These are phyloP conservation scores for Gasterosteus nipponicus DNA, from an alignment of 2,113 vertebrate species.

Conservation along the genomic window DNA sequence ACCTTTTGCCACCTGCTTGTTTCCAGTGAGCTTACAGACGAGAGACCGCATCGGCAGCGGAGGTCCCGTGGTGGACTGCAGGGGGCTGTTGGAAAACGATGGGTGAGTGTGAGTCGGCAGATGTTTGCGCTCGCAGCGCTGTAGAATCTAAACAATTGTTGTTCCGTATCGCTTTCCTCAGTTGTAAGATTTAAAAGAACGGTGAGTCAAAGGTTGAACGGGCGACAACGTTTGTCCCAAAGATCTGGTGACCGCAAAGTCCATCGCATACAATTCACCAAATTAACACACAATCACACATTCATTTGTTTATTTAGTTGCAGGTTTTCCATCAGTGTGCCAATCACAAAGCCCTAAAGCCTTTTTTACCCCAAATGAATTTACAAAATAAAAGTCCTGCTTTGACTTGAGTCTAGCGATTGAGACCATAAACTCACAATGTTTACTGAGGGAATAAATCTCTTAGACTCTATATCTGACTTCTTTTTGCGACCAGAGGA, in stretches of 20 bases:
- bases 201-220: neutral
- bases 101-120: constrained; percentile 83
- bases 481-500: neutral
- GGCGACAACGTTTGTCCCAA: no score
- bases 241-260: neutral
- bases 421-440: neutral
- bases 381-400: neutral
- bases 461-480: neutral
- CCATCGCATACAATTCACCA: no score
- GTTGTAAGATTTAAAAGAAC: neutral
- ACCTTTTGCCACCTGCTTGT: constrained; percentile 33
- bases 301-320: neutral
- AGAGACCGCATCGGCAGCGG: constrained; percentile 94
- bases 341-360: neutral
- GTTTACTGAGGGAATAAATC: neutral
- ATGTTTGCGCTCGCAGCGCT: neutral
- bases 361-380: neutral
- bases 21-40: constrained; percentile 95
- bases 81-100: constrained; percentile 95
- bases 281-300: neutral
- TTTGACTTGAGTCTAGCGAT: neutral
- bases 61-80: constrained; percentile 95
- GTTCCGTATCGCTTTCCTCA: neutral
- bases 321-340: neutral
- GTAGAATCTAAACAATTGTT: neutral